These are phyloP conservation scores for Nestor notabilis DNA, from an alignment of 2,113 vertebrate species.

Conservation along the genomic window DNA sequence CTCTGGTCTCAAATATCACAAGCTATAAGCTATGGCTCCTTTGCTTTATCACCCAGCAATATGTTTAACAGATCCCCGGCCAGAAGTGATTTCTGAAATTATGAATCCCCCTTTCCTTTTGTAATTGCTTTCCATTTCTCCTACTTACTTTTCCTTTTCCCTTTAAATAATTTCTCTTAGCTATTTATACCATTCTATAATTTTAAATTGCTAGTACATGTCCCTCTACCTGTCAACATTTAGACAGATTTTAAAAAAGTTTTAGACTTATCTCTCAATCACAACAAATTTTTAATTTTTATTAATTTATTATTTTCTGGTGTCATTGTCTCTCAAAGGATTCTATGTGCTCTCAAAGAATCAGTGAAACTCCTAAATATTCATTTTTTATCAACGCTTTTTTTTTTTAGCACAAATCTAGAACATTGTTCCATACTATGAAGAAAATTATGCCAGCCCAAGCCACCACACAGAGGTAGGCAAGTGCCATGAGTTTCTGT, in stretches of 20 bases:
- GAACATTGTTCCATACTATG: neutral
- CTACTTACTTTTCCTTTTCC: neutral
- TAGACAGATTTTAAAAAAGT: neutral
- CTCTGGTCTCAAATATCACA: neutral
- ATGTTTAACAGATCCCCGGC: neutral
- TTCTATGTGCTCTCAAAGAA: neutral
- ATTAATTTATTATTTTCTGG: neutral
- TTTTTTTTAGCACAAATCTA: neutral
- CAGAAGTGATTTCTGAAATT: conserved; percentile 25
- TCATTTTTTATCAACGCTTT: neutral
- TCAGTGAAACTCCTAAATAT: neutral
- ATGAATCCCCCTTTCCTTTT: neutral
- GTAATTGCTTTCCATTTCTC: neutral
- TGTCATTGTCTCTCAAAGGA: neutral
- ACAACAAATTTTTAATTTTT: neutral
- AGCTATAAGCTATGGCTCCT: neutral
- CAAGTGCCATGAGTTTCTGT: neutral
- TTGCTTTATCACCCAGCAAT: neutral
- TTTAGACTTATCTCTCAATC: neutral
- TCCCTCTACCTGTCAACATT: neutral
- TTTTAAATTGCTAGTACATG: neutral
- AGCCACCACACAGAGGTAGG: neutral
- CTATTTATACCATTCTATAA: neutral
- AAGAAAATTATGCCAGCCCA: neutral
- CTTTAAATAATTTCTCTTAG: neutral